phyloP scores from a whole-genome alignment of 2,888 invertebrate genomes.

The Romanomermis culicivorax region DNA sequence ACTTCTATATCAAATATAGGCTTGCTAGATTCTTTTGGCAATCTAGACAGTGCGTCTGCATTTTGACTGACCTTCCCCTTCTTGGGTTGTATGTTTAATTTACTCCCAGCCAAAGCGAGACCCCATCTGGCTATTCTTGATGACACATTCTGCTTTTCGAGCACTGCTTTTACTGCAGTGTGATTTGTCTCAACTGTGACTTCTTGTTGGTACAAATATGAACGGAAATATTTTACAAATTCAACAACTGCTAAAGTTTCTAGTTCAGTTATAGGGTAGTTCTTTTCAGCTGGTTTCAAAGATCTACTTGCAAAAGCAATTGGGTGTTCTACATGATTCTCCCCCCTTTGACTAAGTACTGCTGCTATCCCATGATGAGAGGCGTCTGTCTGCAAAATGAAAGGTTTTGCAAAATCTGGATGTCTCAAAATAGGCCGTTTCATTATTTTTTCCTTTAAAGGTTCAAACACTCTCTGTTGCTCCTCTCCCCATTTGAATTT shows the following conservation, averaged over 20 bases:
- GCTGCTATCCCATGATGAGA: slow-evolving; percentile 18
- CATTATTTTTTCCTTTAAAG: slow-evolving; percentile 7
- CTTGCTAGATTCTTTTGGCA: slow-evolving; percentile 10
- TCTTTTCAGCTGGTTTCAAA: too few relatives aligned
- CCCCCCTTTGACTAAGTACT: slow-evolving; percentile 16
- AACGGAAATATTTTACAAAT: too few relatives aligned
- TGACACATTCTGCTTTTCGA: slow-evolving; percentile 29
- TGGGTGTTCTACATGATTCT: slow-evolving; percentile 10
- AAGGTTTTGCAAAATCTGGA: too few relatives aligned
- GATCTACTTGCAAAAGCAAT: slow-evolving; percentile 15
- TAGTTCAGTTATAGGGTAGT: too few relatives aligned
- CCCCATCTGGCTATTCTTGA: slow-evolving; percentile 33
- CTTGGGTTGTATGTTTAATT: not conserved
- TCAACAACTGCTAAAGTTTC: too few relatives aligned
- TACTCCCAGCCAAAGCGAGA: slow-evolving; percentile 27
- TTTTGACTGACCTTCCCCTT: slow-evolving; percentile 19
- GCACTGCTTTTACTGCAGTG: slow-evolving; percentile 33
- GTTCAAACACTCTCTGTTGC: slow-evolving; percentile 8
- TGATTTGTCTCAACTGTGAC: too few relatives aligned
- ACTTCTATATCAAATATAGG: not conserved
- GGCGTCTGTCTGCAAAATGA: too few relatives aligned
- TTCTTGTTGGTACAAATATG: too few relatives aligned
- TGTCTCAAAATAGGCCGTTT: slow-evolving; percentile 12
- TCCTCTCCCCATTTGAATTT: slow-evolving; percentile 13
- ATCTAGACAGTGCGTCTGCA: slow-evolving; percentile 28